Base-by-base conservation (phyloP, 1,140 invertebrate species). In the Brachionus manjavacas region DNA sequence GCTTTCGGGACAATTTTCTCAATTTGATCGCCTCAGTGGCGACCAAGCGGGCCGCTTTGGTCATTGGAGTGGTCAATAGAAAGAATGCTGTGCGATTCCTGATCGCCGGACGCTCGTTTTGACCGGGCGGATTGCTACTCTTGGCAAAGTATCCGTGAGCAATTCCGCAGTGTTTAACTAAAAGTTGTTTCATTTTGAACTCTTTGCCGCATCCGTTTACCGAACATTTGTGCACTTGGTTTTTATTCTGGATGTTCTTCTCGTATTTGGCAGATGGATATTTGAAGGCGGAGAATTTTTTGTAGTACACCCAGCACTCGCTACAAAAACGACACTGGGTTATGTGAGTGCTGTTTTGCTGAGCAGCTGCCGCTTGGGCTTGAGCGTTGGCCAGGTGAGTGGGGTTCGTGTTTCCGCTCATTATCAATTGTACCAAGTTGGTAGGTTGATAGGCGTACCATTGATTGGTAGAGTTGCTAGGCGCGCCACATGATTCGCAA, bases 391-490 rank as follows among this genome's bases (percentile, higher is more conserved):
- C 64, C 8, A 81, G 20, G 12, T 64, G 31, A 68, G 52, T 81
- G 3, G 79, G 79, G 43, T 81, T 81, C 1, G 79, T 64, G 39
- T 81, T 81, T 0, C 64, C 64, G n/a, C 79, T 81, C 79, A 81
- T 81, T 14, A 81, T 81, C n/a, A 81, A 64, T 68, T 81, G 79
- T 0, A 81, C 79, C 86, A 89, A 87, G 66, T 90, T 88, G 41
- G 94, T 92, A 52, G 95, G 95, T 68, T 94, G 95, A 96, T 96
- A 98, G 25, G 95, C 92, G 88, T 97, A 98, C 97, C 97, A 99
- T 89, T 98, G 95, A 85, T 91, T 91, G 85, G 94, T 91, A 85
- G 93, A 92, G 11, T 85, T 70, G 72, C 72, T 72, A 16, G 83
- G 83, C 7, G 55, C 68, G 28, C 68, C 83, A 14, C 79, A 81